Evolutionary conservation across 2,888 invertebrate genomes (phyloP), one percentile per base, ranked within the genome.

Genomic region (Rotaria magnacalcarata): DNA sequence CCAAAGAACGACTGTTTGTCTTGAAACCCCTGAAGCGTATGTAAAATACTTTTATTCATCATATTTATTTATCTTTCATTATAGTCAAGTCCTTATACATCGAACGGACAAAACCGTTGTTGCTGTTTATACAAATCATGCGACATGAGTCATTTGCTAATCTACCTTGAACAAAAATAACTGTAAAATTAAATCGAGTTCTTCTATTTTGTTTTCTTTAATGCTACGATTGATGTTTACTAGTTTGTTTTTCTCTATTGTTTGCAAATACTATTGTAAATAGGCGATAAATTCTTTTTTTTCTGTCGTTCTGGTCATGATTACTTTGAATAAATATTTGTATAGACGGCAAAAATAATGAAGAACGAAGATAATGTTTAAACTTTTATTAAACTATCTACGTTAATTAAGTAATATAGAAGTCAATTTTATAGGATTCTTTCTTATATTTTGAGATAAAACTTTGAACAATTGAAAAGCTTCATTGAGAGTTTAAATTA

Each of bases 1-100:
- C 1, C 24, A 47, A 47, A 7, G 80, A 47, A 47, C 47, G 5
- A 80, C 80, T 47, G 47, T 80, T 43, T 80, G 80, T 80, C 47
- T 80, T 14, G 80, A 80, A 80, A 3, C 47, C 47, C n/a, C 14
- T 47, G 80, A 80, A n/a, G 47, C 41, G 80, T 80, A 80, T n/a
- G 24, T 11, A 67, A 34, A 19, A 67, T 67, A 21, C 24, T 14
- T 56, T 3, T 24, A 24, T 24, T 56, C 8, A 24, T 24, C 14
- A 56, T 8, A 24, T 56, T 8, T 56, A 56, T 56, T 56, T 56
- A 56, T 56, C 24, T 24, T 56, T 10, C 24, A 34, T 67, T 67
- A 16, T 80, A 80, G 80, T n/a, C 80, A 80, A n/a, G 80, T 80
- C n/a, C 34, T 80, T 41, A n/a, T 80, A 11, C 21, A 80, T 7